Evolutionary conservation across 2,888 invertebrate species (phyloP).

Genomic region (Teleogryllus oceanicus): DNA sequence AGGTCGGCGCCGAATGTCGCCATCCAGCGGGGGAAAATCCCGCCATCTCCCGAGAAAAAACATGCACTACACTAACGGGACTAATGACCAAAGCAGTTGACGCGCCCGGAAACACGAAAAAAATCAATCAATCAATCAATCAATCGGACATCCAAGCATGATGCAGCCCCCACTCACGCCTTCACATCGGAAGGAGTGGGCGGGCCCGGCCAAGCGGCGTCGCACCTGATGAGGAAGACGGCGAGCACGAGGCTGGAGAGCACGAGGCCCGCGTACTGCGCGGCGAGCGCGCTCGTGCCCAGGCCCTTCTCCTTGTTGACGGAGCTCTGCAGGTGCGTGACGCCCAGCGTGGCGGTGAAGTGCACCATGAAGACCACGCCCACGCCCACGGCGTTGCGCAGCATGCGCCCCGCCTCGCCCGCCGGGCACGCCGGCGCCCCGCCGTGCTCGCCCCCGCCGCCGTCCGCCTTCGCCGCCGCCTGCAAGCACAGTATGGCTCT

Average conservation of each 20-base stretch:
- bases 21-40: too few relatives aligned
- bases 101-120: too few relatives aligned
- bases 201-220: too few relatives aligned
- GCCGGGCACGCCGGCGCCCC: background rate
- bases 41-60: too few relatives aligned
- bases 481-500: too few relatives aligned
- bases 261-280: constrained; percentile 19
- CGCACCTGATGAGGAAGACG: constrained; percentile 18
- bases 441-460: background rate
- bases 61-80: too few relatives aligned
- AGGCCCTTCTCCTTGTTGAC: background rate
- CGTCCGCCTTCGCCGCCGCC: background rate
- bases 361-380: constrained; percentile 20
- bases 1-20: too few relatives aligned
- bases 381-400: background rate
- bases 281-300: constrained; percentile 18
- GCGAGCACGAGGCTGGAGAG: constrained; percentile 5
- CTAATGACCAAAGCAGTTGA: too few relatives aligned
- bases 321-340: constrained; percentile 21
- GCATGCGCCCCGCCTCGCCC: background rate
- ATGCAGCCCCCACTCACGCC: too few relatives aligned
- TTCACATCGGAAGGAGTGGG: too few relatives aligned
- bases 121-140: too few relatives aligned
- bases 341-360: constrained; percentile 24
- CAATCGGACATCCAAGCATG: too few relatives aligned